phyloP scores from a whole-genome alignment of 1,140 invertebrate genomes.

The Bombyx mandarina region DNA sequence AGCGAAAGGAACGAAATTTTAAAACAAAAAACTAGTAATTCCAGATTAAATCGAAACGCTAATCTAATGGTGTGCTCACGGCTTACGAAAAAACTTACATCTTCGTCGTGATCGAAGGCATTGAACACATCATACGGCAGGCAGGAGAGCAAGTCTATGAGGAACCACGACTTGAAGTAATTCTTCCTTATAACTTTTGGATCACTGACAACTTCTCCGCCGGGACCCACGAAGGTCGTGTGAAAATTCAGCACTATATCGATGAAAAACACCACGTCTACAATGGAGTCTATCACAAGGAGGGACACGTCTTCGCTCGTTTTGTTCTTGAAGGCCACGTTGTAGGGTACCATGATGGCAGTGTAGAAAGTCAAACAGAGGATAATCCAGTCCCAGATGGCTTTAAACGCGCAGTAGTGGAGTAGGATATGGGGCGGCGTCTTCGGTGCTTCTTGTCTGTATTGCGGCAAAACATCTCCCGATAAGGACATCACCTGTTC shows the following conservation, averaged over 20 bases:
- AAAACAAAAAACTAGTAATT: not conserved
- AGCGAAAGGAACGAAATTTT: too few species aligned
- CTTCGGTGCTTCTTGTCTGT: conserved; percentile 99
- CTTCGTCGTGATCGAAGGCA: conserved; percentile 99
- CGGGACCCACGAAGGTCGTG: conserved; percentile 99
- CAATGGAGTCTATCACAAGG: conserved; percentile 97
- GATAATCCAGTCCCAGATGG: conserved; percentile 99
- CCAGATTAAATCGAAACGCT: not conserved
- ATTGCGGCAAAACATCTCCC: conserved; percentile 96
- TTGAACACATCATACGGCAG: conserved; percentile 99
- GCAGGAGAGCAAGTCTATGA: conserved; percentile 98
- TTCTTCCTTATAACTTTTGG: conserved; percentile 98
- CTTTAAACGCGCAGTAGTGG: conserved; percentile 98
- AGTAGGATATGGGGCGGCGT: conserved; percentile 97
- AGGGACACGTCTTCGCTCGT: conserved; percentile 98
- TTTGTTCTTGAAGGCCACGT: conserved; percentile 99
- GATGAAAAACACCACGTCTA: conserved; percentile 99
- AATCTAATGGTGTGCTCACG: too few species aligned
- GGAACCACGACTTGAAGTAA: conserved; percentile 99
- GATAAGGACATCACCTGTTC: conserved; percentile 63
- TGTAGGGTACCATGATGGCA: conserved; percentile 99
- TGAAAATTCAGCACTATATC: conserved; percentile 99
- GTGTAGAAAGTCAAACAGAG: conserved; percentile 99
- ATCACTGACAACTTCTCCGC: conserved; percentile 98
- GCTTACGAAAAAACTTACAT: conserved; percentile 77